These are phyloP conservation scores for Raja brachyura DNA, from an alignment of 2,113 vertebrate genomes.

Conservation along the genomic window DNA sequence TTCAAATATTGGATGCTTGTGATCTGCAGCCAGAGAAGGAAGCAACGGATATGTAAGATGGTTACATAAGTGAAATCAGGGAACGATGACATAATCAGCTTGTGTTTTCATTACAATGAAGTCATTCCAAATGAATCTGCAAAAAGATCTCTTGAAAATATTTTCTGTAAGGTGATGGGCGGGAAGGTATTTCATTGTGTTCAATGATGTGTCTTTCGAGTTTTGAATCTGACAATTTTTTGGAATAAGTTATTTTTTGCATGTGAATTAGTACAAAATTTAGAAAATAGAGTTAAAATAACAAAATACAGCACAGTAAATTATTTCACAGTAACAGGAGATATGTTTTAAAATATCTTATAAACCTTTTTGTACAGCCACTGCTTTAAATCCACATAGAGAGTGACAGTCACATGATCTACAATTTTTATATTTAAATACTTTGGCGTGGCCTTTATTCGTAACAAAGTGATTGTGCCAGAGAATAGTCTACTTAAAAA, in stretches of 20 bases:
- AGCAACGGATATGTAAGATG: conserved; percentile 15
- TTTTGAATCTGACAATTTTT: not conserved
- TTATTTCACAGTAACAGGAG: not conserved
- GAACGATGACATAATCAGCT: conserved; percentile 16
- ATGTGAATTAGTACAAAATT: conserved; percentile 1
- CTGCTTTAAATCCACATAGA: not conserved
- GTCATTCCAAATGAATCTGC: not conserved
- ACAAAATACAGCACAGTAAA: not conserved
- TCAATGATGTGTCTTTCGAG: conserved; percentile 8
- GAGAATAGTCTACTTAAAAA: conserved; percentile 4
- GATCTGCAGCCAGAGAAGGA: conserved; percentile 9
- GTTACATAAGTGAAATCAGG: conserved; percentile 7
- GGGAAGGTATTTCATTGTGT: not conserved
- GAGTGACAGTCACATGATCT: not conserved
- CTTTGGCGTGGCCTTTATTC: not conserved
- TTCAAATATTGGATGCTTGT: not conserved
- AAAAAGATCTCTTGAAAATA: not conserved
- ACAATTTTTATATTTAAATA: conserved; percentile 22
- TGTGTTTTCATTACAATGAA: not conserved
- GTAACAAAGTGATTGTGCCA: not conserved
- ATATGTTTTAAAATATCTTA: not conserved
- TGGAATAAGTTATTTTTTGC: not conserved
- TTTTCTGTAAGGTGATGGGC: conserved; percentile 14
- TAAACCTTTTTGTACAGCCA: not conserved
- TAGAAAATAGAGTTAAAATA: not conserved